Evolutionary conservation across 2,888 invertebrate species (phyloP).

Genomic region (Trypoxylon attenuatum): DNA sequence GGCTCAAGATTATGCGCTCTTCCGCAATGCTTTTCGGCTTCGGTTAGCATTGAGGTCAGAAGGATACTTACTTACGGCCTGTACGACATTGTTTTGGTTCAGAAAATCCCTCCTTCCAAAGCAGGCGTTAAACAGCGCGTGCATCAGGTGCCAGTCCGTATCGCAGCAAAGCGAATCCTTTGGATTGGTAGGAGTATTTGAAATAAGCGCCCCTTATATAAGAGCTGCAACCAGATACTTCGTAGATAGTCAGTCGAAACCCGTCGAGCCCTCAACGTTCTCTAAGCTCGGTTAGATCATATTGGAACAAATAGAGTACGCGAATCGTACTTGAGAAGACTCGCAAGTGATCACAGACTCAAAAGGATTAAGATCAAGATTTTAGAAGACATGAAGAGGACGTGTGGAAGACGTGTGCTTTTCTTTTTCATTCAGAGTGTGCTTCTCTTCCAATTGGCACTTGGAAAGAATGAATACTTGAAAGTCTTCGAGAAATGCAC

Average conservation of each 20-base stretch:
- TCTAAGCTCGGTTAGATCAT: no score
- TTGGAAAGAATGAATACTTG: constrained; percentile 59
- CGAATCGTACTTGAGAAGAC: no score
- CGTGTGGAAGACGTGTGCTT: constrained; percentile 5
- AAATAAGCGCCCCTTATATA: constrained; percentile 57
- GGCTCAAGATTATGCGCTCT: constrained; percentile 21
- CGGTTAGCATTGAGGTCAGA: constrained; percentile 72
- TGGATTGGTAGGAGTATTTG: constrained; percentile 47
- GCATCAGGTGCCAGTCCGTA: constrained; percentile 52
- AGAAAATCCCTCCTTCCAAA: constrained; percentile 55
- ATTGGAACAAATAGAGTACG: no score
- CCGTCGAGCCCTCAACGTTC: constrained; percentile 12
- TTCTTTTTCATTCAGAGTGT: constrained; percentile 36
- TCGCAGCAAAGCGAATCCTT: constrained; percentile 25
- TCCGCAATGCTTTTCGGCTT: constrained; percentile 60
- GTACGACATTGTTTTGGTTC: constrained; percentile 71
- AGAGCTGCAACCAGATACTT: constrained; percentile 38
- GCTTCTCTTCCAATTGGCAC: constrained; percentile 36
- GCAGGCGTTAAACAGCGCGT: constrained; percentile 73
- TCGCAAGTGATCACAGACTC: no score
- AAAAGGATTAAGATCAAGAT: not conserved
- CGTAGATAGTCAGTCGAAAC: constrained; percentile 42
- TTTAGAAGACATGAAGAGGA: constrained; percentile 27
- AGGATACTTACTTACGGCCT: constrained; percentile 68
- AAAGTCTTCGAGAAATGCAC: constrained; percentile 68